Base-by-base conservation (phyloP, 2,888 invertebrate species). In the Aquatica leii region DNA sequence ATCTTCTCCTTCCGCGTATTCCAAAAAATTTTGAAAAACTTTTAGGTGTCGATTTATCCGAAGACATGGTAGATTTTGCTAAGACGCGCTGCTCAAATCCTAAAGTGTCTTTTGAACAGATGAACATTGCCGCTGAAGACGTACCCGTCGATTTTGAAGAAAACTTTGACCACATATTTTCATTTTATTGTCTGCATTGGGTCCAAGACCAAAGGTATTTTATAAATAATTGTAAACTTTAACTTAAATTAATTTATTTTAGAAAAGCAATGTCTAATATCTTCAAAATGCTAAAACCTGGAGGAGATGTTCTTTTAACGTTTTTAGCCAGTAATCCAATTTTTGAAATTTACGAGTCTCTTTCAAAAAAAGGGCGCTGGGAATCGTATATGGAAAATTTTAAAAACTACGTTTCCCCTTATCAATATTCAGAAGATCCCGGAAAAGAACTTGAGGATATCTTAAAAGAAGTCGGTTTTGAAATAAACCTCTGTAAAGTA, bases 111-210 rank as follows among this genome's bases (percentile, higher is more conserved):
- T 87, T 88, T 68, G 79, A 83, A 24, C 69, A 83, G 20, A 75
- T 88, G 60, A 89, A 93, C 73, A 88, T 93, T 41, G 80, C 81
- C 48, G 80, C 85, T 0, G 78, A 82, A 0, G 76, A 82, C 18
- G 67, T 88, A 51, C 85, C 86, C 0, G 76, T 78, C 0, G 80
- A 85, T 17, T 73, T 86, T 48, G 73, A 80, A 12, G 83, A 81
- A 54, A 75, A 80, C 21, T 93, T 90, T 73, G 85, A 89, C 74
- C 90, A 92, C 74, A 85, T 87, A 0, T 87, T 91, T 55, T 93
- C 93, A 0, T 92, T 93, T 76, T 92, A 92, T 77, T 88, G 91
- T 65, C 82, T 94, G 2, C 92, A 93, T 74, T 93, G 93, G 93
- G 87, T 93, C 31, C 86, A 86, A 69, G 86, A 92, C 74, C 89